These are phyloP conservation scores for Catamblyrhynchus diadema DNA, from an alignment of 2,797 vertebrate genomes.

Conservation along the genomic window DNA sequence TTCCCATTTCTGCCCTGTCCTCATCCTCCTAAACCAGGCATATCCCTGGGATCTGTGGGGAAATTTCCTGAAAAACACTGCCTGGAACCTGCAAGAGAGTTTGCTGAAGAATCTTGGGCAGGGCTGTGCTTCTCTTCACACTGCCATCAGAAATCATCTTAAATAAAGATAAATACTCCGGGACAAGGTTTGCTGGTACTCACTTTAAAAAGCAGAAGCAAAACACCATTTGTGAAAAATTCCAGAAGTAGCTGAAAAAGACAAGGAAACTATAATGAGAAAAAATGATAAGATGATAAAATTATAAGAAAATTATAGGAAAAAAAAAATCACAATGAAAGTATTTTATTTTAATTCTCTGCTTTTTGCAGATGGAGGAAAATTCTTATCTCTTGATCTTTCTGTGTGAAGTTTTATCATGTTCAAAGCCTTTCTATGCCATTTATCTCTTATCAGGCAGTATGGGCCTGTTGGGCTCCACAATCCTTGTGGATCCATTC, in stretches of 20 bases:
- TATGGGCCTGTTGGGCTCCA: background rate
- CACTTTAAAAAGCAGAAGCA: background rate
- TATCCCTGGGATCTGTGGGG: background rate
- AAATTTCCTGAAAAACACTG: background rate
- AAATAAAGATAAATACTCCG: background rate
- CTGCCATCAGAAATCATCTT: background rate
- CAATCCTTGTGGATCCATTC: background rate
- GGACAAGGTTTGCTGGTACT: background rate
- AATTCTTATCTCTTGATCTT: background rate
- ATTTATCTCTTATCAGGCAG: conserved; percentile 68
- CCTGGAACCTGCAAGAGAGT: background rate
- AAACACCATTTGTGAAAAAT: background rate
- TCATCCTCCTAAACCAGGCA: background rate
- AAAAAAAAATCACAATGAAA: background rate
- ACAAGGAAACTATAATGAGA: background rate
- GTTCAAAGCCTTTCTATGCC: background rate
- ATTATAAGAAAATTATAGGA: background rate
- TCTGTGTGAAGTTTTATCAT: background rate
- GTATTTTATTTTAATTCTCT: background rate
- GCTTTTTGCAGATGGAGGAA: background rate
- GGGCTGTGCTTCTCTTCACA: background rate
- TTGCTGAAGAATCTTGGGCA: background rate
- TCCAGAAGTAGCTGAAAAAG: background rate
- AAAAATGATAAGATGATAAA: background rate
- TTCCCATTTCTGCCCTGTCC: background rate